A percentile compares a stretch with the other conserved stretches of the same genome.
phyloP scores from a whole-genome alignment of 2,888 invertebrate species.

The Yponomeuta sedellus region DNA sequence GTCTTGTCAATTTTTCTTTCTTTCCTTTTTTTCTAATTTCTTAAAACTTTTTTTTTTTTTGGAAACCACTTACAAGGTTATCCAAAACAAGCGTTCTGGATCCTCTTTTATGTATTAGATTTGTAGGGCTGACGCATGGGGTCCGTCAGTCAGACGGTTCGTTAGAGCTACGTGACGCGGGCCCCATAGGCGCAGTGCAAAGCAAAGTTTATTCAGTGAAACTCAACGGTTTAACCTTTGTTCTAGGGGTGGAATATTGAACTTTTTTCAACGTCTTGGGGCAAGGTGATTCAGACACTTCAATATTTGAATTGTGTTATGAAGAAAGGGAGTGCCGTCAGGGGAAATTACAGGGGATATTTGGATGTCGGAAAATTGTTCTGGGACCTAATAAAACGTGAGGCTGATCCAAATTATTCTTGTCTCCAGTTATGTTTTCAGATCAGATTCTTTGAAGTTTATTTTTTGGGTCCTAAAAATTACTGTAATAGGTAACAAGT shows the following conservation, averaged over 20 bases:
- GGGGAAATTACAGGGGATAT: background rate
- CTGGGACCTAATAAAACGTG: background rate
- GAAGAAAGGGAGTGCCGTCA: background rate
- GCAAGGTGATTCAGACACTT: background rate
- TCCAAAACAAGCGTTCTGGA: background rate
- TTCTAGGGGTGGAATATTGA: background rate
- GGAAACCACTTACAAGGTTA: background rate
- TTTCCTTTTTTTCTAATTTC: too few relatives aligned
- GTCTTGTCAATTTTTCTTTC: too few relatives aligned
- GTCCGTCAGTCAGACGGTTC: constrained; percentile 64
- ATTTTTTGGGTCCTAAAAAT: too few relatives aligned
- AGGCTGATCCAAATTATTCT: too few relatives aligned
- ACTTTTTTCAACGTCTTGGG: background rate
- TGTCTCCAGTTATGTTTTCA: too few relatives aligned
- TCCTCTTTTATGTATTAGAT: background rate
- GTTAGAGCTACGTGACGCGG: constrained; percentile 62
- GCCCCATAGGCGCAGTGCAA: constrained; percentile 3
- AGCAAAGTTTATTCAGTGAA: constrained; percentile 8
- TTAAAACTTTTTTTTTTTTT: too few relatives aligned
- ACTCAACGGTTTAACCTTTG: constrained; percentile 8
- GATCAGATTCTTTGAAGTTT: too few relatives aligned
- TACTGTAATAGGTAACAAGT: too few relatives aligned
- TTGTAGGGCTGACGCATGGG: background rate
- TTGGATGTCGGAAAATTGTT: background rate
- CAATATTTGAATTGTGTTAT: constrained; percentile 3